Evolutionary conservation across 2,113 vertebrate species (phyloP).

Genomic region (Tetrax tetrax): DNA sequence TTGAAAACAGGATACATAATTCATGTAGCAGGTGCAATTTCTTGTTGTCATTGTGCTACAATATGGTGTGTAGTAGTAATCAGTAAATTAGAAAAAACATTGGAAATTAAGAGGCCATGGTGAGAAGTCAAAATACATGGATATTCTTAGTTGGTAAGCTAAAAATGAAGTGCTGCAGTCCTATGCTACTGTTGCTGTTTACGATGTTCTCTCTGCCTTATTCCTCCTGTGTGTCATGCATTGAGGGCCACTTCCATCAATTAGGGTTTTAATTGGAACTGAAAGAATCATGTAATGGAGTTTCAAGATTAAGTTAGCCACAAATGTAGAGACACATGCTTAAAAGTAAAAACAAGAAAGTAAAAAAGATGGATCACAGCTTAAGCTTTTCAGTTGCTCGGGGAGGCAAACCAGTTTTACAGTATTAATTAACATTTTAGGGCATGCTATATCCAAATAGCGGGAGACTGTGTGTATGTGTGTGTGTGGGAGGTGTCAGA

Average conservation of each 20-base stretch:
- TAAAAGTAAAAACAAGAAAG: background rate
- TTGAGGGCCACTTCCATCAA: background rate
- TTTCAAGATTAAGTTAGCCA: background rate
- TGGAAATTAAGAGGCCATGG: background rate
- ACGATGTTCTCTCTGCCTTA: background rate
- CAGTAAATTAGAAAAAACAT: background rate
- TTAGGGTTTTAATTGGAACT: background rate
- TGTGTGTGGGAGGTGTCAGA: background rate
- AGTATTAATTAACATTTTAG: conserved; percentile 50
- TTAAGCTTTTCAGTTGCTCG: background rate
- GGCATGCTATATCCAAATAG: background rate
- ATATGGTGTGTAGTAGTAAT: background rate
- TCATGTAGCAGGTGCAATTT: background rate
- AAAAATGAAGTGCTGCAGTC: background rate
- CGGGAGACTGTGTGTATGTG: background rate
- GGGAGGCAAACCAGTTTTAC: background rate
- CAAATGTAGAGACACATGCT: background rate
- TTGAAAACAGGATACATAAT: conserved; percentile 3
- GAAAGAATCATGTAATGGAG: background rate
- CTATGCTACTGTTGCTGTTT: background rate
- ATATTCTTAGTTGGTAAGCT: background rate
- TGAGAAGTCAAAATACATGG: background rate
- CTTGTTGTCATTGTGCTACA: background rate
- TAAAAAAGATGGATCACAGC: background rate
- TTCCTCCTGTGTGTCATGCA: background rate